Percentiles rank a stretch among this genome's conserved stretches.
phyloP scores from a whole-genome alignment of 1,140 invertebrate species.

The Polyergus mexicanus region DNA sequence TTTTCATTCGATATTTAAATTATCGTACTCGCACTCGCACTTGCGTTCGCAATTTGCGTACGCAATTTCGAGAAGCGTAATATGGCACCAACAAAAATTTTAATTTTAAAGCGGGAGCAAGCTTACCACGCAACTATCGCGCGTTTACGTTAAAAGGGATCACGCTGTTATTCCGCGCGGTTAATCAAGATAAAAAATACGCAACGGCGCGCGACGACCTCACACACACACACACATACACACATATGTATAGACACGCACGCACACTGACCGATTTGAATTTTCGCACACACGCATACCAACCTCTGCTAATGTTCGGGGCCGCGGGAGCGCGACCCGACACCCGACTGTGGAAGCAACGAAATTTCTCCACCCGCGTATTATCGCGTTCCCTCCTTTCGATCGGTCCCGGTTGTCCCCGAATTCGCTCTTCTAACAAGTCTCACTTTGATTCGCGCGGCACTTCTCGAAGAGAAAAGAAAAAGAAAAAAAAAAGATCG shows the following conservation, averaged over 20 bases:
- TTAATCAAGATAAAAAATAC: not conserved
- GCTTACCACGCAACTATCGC: too few relatives aligned
- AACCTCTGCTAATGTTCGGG: slow-evolving; percentile 72
- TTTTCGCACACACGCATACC: slow-evolving; percentile 63
- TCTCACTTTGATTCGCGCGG: not conserved
- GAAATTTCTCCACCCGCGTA: slow-evolving; percentile 60
- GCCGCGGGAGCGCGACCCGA: slow-evolving; percentile 74
- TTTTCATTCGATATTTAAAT: too few relatives aligned
- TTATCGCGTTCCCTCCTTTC: slow-evolving; percentile 17
- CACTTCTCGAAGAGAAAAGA: too few relatives aligned
- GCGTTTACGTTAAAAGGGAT: not conserved
- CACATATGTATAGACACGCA: too few relatives aligned
- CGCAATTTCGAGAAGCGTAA: not conserved
- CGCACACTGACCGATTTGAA: slow-evolving; percentile 59
- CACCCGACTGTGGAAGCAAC: slow-evolving; percentile 54
- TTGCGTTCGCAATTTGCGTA: too few relatives aligned
- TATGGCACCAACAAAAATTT: not conserved
- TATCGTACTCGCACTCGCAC: not conserved
- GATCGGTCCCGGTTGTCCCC: slow-evolving; percentile 8
- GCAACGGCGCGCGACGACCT: not conserved
- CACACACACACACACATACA: too few relatives aligned
- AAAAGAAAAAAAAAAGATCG: not conserved
- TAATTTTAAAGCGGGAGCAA: not conserved
- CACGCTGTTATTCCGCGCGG: not conserved
- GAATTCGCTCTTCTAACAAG: not conserved